Evolutionary conservation across 2,797 vertebrate species (phyloP).

Genomic region (Macropus fuliginosus): DNA sequence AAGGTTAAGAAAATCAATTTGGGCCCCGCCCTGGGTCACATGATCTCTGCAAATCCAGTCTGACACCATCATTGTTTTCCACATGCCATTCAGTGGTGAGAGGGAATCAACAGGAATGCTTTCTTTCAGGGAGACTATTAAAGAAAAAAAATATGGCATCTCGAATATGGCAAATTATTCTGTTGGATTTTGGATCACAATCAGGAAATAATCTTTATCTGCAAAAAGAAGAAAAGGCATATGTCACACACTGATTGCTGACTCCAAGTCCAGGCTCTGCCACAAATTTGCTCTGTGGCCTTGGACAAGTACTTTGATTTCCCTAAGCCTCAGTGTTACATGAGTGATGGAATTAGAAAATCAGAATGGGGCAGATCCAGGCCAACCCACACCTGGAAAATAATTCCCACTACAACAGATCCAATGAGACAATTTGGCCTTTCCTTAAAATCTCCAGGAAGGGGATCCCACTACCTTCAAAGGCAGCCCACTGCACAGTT

Average conservation of each 20-base stretch:
- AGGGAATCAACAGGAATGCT: constrained; percentile 63
- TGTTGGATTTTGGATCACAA: constrained; percentile 96
- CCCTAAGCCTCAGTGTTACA: not conserved
- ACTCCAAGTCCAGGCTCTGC: constrained; percentile 18
- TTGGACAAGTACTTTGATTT: not conserved
- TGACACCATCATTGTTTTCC: not conserved
- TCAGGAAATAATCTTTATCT: constrained; percentile 99
- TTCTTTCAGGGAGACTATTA: constrained; percentile 70
- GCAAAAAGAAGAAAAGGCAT: constrained; percentile 74
- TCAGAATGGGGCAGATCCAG: not conserved
- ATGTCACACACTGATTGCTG: constrained; percentile 44
- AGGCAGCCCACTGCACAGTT: not conserved
- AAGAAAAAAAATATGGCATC: constrained; percentile 65
- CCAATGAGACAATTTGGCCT: not conserved
- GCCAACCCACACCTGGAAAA: not conserved
- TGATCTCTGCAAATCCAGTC: not conserved
- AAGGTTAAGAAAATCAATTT: not conserved
- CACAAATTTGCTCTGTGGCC: not conserved
- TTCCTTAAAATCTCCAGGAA: not conserved
- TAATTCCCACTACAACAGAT: not conserved
- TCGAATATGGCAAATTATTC: constrained; percentile 84
- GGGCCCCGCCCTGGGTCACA: not conserved
- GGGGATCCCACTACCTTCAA: not conserved
- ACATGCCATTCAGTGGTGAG: not conserved
- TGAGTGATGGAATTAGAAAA: not conserved